These are phyloP conservation scores for Phthorimaea operculella DNA, from an alignment of 1,140 invertebrate species.

Conservation along the genomic window DNA sequence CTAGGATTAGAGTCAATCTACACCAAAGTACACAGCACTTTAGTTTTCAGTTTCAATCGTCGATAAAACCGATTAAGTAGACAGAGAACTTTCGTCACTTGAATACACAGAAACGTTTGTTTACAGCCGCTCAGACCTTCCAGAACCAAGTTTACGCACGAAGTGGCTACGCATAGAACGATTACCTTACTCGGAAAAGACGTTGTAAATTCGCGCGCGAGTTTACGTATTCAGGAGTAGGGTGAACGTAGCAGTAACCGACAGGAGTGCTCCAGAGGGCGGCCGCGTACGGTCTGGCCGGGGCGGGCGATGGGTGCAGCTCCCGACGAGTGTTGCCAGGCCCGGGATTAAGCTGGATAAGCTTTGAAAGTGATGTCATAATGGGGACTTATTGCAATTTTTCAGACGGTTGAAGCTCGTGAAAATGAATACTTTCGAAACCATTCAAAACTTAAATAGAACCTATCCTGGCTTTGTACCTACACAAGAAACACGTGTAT, in stretches of 20 bases:
- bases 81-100: constrained; percentile 30
- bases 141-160: constrained; percentile 42
- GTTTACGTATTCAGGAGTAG: not conserved
- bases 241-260: constrained; percentile 16
- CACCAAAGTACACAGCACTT: constrained; percentile 1
- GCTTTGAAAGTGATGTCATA: too few species aligned
- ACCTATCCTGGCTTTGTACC: too few species aligned
- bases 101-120: constrained; percentile 18
- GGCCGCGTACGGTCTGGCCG: constrained; percentile 60
- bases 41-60: not conserved
- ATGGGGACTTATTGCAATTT: too few species aligned
- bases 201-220: constrained; percentile 22
- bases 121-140: constrained; percentile 38
- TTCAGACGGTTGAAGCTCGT: too few species aligned
- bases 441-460: too few species aligned
- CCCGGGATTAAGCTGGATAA: too few species aligned
- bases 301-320: constrained; percentile 21
- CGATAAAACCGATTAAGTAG: constrained; percentile 21
- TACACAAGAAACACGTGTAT: too few species aligned
- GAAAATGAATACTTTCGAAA: too few species aligned
- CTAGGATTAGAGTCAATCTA: not conserved
- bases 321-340: too few species aligned
- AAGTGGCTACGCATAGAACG: constrained; percentile 38
- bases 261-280: constrained; percentile 40
- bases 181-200: constrained; percentile 23